Conservation (phyloP, 2,797 vertebrate species). For the Lagodon rhomboides region DNA sequence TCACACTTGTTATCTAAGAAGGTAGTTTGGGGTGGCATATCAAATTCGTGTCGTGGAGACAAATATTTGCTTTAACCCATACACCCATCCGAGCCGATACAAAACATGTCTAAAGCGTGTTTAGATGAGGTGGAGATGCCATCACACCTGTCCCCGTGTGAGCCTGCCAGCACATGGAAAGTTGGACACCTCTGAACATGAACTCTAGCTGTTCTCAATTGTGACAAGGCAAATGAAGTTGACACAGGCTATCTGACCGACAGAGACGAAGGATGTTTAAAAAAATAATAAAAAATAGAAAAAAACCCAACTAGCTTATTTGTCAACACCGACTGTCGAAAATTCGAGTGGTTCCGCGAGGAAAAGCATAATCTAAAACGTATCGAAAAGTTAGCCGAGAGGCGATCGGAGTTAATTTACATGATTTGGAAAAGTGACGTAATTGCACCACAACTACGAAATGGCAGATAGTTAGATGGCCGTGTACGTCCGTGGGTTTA, state of each 20-base stretch:
- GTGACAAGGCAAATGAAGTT: constrained; percentile 63
- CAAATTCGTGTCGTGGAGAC: neutral
- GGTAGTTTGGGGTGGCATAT: neutral
- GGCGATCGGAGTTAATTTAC: constrained; percentile 72
- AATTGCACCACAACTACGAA: constrained; percentile 78
- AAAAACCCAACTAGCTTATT: constrained; percentile 41
- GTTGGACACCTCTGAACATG: constrained; percentile 66
- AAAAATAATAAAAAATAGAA: neutral
- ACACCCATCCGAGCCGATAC: neutral
- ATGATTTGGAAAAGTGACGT: constrained; percentile 82
- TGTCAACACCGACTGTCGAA: constrained; percentile 53
- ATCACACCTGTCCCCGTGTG: constrained; percentile 70
- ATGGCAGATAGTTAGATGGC: constrained; percentile 59
- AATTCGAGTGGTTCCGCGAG: constrained; percentile 35
- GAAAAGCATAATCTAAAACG: constrained; percentile 33
- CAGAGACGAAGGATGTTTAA: neutral
- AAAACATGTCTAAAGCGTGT: constrained; percentile 33
- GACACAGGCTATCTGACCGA: constrained; percentile 37
- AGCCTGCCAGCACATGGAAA: constrained; percentile 70
- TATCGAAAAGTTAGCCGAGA: constrained; percentile 69
- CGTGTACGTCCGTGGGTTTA: constrained; percentile 43
- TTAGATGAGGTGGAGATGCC: constrained; percentile 49
- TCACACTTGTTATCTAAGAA: neutral
- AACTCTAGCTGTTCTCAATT: constrained; percentile 53
- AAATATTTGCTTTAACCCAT: neutral